Percentiles rank a stretch among this genome's conserved stretches.
phyloP scores from a whole-genome alignment of 1,140 invertebrate genomes.

The Wiebesia pumilae region DNA sequence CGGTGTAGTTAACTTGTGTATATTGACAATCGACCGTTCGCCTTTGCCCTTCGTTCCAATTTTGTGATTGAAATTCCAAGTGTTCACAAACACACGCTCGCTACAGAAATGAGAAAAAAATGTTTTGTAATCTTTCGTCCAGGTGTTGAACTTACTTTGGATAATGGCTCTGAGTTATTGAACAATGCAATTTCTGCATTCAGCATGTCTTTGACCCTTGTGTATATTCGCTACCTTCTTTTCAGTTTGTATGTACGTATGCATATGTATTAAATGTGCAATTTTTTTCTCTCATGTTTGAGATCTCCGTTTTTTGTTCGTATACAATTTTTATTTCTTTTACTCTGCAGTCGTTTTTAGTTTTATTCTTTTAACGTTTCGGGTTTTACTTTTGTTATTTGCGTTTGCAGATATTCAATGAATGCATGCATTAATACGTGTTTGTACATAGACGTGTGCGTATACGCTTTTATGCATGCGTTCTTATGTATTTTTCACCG shows the following conservation, averaged over 20 bases:
- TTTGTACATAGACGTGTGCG: neutral
- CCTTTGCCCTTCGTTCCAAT: neutral
- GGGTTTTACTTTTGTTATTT: neutral
- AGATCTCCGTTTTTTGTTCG: neutral
- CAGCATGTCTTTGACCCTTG: constrained; percentile 8
- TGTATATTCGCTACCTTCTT: neutral
- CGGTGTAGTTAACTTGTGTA: neutral
- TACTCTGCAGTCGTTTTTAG: neutral
- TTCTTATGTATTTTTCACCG: neutral
- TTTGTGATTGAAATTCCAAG: neutral
- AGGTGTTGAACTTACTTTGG: constrained; percentile 29
- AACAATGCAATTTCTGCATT: constrained; percentile 49
- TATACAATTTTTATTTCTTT: neutral
- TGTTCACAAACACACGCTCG: neutral
- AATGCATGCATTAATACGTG: neutral
- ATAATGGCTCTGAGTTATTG: constrained; percentile 47
- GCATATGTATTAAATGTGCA: neutral
- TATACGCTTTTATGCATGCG: neutral
- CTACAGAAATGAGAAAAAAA: constrained; percentile 29
- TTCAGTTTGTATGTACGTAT: neutral
- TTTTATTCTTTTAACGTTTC: neutral
- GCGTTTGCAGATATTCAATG: neutral
- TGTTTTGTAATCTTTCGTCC: constrained; percentile 22
- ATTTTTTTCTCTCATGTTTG: neutral
- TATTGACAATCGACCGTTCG: neutral